Conservation (phyloP, 2,797 vertebrate species). For the Chloroceryle amazona region DNA sequence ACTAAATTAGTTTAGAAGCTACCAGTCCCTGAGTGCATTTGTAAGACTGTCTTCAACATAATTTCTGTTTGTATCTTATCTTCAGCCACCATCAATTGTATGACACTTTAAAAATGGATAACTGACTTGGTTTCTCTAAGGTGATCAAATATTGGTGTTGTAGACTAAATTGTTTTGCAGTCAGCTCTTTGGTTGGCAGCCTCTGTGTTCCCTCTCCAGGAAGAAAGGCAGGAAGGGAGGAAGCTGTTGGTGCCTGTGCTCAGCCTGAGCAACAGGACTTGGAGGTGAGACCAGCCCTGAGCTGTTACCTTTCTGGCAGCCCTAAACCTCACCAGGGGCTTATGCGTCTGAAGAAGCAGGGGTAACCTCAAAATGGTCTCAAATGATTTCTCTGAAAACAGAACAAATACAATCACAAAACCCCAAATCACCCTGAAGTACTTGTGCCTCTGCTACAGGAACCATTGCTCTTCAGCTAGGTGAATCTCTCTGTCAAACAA, state of each 20-base stretch:
- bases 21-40: neutral
- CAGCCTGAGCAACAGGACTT: neutral
- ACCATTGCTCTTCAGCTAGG: neutral
- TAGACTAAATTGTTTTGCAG: neutral
- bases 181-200: neutral
- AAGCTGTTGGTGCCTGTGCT: neutral
- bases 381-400: neutral
- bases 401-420: neutral
- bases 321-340: rapidly evolving
- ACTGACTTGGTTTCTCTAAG: neutral
- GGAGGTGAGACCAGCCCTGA: neutral
- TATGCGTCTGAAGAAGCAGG: neutral
- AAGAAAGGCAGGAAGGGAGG: neutral
- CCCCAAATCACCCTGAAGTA: rapidly evolving
- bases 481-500: neutral
- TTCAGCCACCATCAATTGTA: neutral
- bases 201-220: neutral
- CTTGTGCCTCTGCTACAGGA: neutral
- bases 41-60: neutral
- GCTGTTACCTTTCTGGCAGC: neutral
- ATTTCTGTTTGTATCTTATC: neutral
- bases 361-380: neutral
- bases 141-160: neutral
- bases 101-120: neutral
- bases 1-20: neutral